Evolutionary conservation across 2,888 invertebrate species (phyloP).

Genomic region (Noctua janthe): DNA sequence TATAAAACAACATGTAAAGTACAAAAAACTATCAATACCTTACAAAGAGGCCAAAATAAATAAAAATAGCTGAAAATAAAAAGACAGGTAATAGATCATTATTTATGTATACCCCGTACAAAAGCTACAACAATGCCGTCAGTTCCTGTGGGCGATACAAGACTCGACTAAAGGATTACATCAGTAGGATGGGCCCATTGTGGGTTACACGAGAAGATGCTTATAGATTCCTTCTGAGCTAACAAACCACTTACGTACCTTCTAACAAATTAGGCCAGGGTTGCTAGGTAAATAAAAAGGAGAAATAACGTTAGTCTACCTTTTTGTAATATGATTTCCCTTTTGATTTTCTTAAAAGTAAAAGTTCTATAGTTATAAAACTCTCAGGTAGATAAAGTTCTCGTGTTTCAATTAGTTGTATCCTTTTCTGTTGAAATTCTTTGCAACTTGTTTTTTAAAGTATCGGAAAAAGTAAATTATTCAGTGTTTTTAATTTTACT

Average conservation of each 20-base stretch:
- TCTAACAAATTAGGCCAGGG: background rate
- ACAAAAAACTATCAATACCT: background rate
- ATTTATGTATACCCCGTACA: slow-evolving; percentile 38
- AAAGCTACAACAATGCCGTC: slow-evolving; percentile 26
- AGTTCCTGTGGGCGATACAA: slow-evolving; percentile 28
- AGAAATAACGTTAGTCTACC: background rate
- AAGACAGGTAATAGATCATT: slow-evolving; percentile 32
- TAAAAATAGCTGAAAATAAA: background rate
- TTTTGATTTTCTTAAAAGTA: slow-evolving; percentile 4
- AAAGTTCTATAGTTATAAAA: slow-evolving; percentile 36
- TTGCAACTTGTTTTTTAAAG: slow-evolving; percentile 19
- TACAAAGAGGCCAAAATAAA: background rate
- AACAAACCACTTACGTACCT: slow-evolving; percentile 3
- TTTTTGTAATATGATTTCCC: slow-evolving; percentile 9
- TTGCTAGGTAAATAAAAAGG: background rate
- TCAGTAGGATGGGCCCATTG: slow-evolving; percentile 33
- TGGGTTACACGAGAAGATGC: slow-evolving; percentile 15
- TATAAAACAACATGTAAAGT: background rate
- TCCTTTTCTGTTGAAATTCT: slow-evolving; percentile 33
- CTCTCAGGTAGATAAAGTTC: slow-evolving; percentile 31
- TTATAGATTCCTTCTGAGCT: slow-evolving; percentile 37
- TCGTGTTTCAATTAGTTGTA: slow-evolving; percentile 46
- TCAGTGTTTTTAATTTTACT: slow-evolving; percentile 20
- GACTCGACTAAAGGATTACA: slow-evolving; percentile 40
- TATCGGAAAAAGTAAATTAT: slow-evolving; percentile 32